Evolutionary conservation across 64 coral and sea anemone species (phyloP), one percentile per base, ranked within the genome.

Genomic region (Pocillopora verrucosa): DNA sequence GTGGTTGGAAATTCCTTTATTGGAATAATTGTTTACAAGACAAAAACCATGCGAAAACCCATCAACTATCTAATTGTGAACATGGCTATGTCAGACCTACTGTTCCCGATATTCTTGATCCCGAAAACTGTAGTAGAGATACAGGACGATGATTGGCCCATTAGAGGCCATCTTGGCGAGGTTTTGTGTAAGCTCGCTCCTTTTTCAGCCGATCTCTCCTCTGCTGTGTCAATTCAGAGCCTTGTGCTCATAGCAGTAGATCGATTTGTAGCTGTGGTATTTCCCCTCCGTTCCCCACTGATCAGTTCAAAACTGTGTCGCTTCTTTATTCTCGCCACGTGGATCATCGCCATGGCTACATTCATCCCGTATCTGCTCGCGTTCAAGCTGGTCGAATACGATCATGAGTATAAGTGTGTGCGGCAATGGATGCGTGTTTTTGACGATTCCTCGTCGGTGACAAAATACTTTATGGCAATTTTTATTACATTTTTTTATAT

Each of bases 11-110:
- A 85, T 38, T 34, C 64, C 11, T 72, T 72, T 9, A 85, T 85
- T 36, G 22, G 63, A 17, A 69, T 64, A 69, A 69, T 85, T 12
- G 68, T 85, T 35, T 69, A 72, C 36, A 85, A 38, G 34, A 69
- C 37, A 5, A 72, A 72, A 56, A 16, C 61, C 11, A 36, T 85
- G 41, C 25, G 82, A 14, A 85, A 24, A 26, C 25, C 80, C 5
- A 83, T 64, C 16, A 83, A 83, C 64, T 35, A 63, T 20, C 36
- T 83, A 15, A 64, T 83, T 30, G 80, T 64, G 0, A 83, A 83
- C 80, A 83, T 83, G 80, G 80, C 80, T 3, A 36, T 83, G 6
- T 63, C 59, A 15, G 80, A 83, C 36, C 26, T 83, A 16, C 19
- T 83, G 60, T 13, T 83, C 0, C 82, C 82, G 10, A 11, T 85